Percentiles rank a stretch among this genome's conserved stretches.
Conservation (phyloP, 2,113 vertebrate species). For the Chloroceryle aenea region DNA sequence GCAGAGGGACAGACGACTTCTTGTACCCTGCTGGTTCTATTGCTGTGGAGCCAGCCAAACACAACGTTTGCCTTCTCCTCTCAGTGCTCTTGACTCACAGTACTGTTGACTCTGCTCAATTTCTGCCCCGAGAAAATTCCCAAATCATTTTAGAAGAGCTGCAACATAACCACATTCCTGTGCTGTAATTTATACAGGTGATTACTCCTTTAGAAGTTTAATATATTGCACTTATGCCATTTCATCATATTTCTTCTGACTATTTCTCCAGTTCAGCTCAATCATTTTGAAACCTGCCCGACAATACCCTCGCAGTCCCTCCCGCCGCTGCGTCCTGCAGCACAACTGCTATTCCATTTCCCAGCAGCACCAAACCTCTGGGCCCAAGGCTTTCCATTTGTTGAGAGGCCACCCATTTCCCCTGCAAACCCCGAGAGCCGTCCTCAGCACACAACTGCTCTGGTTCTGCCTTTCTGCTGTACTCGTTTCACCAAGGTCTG, state of each 20-base stretch:
- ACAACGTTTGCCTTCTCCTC: constrained; percentile 1
- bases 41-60: not conserved
- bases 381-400: not conserved
- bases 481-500: not conserved
- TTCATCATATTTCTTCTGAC: not conserved
- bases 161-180: not conserved
- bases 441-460: not conserved
- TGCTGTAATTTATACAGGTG: not conserved
- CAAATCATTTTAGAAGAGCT: not conserved
- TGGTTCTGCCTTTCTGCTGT: not conserved
- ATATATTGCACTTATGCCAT: not conserved
- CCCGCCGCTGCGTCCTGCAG: not conserved
- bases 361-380: not conserved
- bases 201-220: not conserved
- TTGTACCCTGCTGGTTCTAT: not conserved
- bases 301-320: not conserved
- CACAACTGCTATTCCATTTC: not conserved
- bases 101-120: not conserved
- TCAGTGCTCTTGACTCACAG: not conserved
- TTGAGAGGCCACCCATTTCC: not conserved
- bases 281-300: not conserved
- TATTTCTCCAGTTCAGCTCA: not conserved
- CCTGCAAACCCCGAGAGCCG: not conserved
- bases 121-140: not conserved
- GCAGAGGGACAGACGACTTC: not conserved